Conservation (phyloP, 1,140 invertebrate species). For the Dinoponera quadriceps region DNA sequence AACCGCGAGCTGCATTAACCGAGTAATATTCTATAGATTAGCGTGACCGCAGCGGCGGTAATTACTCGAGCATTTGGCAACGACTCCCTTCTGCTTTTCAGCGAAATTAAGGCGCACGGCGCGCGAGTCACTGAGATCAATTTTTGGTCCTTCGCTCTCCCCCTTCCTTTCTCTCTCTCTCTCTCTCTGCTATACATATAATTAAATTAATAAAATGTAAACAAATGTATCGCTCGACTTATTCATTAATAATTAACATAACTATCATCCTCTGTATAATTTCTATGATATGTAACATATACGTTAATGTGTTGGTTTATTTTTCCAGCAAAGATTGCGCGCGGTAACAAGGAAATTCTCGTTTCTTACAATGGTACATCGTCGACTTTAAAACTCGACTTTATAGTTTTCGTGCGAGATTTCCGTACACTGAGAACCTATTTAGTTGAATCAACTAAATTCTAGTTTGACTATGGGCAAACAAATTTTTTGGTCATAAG, state of each 20-base stretch:
- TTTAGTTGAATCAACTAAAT: too few relatives aligned
- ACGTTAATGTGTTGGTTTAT: not conserved
- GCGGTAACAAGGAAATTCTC: not conserved
- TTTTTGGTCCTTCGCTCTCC: not conserved
- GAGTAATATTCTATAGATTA: constrained; percentile 58
- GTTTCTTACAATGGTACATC: not conserved
- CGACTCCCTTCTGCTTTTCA: constrained; percentile 42
- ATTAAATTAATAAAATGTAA: too few relatives aligned
- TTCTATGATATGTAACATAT: not conserved
- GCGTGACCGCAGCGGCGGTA: constrained; percentile 50
- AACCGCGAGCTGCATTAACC: constrained; percentile 42
- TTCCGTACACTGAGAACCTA: too few relatives aligned
- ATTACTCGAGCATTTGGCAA: constrained; percentile 47
- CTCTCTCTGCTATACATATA: too few relatives aligned
- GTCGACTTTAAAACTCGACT: constrained; percentile 7
- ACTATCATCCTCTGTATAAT: too few relatives aligned
- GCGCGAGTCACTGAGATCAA: constrained; percentile 24
- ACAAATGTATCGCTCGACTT: too few relatives aligned
- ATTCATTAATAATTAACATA: too few relatives aligned
- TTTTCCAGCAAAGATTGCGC: not conserved
- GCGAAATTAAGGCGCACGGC: constrained; percentile 38
- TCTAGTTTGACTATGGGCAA: too few relatives aligned
- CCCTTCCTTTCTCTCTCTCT: too few relatives aligned
- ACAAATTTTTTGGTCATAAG: too few relatives aligned
- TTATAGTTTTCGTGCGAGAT: not conserved